These are phyloP conservation scores for Paralvinella palmiformis DNA, from an alignment of 1,140 invertebrate species.

Conservation along the genomic window DNA sequence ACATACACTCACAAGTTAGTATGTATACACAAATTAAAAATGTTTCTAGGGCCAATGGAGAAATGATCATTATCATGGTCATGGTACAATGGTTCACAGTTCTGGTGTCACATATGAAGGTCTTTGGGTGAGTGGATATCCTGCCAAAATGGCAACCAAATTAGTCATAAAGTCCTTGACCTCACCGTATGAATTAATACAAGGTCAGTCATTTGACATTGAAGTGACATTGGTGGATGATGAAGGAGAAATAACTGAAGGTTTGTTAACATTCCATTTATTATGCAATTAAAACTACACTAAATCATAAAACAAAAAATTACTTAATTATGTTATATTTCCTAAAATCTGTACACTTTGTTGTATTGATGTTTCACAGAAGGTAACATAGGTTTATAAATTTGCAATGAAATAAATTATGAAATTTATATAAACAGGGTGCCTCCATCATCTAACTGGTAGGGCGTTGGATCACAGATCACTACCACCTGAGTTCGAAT, in stretches of 20 bases:
- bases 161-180: slow-evolving; percentile 30
- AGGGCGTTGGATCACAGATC: no score
- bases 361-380: background rate
- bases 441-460: no score
- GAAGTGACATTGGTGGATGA: slow-evolving; percentile 34
- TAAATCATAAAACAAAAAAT: no score
- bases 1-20: no score
- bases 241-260: slow-evolving; percentile 31
- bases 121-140: slow-evolving; percentile 39
- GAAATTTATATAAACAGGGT: background rate
- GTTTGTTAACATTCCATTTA: slow-evolving; percentile 22
- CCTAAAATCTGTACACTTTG: background rate
- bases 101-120: slow-evolving; percentile 43
- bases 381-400: background rate
- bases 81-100: slow-evolving; percentile 37
- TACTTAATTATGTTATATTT: no score
- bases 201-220: slow-evolving; percentile 38
- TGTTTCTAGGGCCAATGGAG: slow-evolving; percentile 40
- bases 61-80: slow-evolving; percentile 40
- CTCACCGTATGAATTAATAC: slow-evolving; percentile 25
- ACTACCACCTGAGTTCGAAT: no score
- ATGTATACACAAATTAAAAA: no score
- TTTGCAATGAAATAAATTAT: background rate
- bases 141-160: slow-evolving; percentile 35
- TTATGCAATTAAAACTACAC: no score